These are phyloP conservation scores for Centropus bengalensis DNA, from an alignment of 2,113 vertebrate species.

Conservation along the genomic window DNA sequence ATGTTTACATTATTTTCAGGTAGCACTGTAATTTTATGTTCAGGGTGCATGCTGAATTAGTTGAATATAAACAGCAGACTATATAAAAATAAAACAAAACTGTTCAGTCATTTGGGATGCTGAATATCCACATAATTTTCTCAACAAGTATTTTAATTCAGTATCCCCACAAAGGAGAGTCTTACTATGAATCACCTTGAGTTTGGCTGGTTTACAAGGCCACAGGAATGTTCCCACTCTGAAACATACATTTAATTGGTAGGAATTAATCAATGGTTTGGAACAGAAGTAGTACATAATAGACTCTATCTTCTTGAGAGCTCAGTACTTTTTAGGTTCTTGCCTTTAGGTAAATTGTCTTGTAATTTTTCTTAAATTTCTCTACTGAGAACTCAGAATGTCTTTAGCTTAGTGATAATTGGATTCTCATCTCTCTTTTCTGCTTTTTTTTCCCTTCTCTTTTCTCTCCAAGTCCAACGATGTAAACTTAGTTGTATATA, in stretches of 20 bases:
- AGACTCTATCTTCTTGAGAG: not conserved
- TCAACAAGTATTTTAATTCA: not conserved
- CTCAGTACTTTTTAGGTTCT: not conserved
- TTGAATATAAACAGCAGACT: not conserved
- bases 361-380: not conserved
- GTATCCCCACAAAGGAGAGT: not conserved
- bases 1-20: not conserved
- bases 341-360: not conserved
- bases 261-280: not conserved
- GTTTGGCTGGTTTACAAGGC: not conserved
- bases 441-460: not conserved
- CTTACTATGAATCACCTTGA: not conserved
- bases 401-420: not conserved
- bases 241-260: slow-evolving; percentile 6
- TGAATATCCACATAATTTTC: not conserved
- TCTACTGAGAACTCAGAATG: not conserved
- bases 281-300: not conserved
- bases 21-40: not conserved
- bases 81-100: not conserved
- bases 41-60: not conserved
- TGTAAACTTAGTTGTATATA: not conserved
- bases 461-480: not conserved
- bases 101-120: not conserved
- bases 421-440: not conserved
- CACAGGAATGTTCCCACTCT: slow-evolving; percentile 29